A percentile compares a stretch with the other conserved stretches of the same genome.
Evolutionary conservation across 2,797 vertebrate genomes (phyloP).

Genomic region (Sebastes flavidus): DNA sequence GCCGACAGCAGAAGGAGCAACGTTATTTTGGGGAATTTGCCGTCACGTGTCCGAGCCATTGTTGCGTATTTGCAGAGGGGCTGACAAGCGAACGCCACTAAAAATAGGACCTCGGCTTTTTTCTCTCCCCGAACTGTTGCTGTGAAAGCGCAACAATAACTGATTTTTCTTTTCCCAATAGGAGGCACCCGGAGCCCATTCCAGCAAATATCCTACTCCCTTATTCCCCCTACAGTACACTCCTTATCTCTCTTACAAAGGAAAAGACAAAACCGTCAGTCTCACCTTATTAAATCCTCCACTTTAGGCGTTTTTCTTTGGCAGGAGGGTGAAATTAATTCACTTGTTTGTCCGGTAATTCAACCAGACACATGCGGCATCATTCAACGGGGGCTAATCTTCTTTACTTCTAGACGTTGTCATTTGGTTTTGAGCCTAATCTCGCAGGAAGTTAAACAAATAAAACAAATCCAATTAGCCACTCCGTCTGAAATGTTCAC

Average conservation of each 20-base stretch:
- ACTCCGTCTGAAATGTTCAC: background rate
- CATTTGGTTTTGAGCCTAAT: background rate
- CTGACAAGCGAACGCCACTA: conserved; percentile 6
- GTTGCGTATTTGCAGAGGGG: conserved; percentile 9
- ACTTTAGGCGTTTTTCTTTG: background rate
- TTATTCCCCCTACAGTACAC: background rate
- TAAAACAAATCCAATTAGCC: conserved; percentile 23
- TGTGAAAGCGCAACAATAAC: background rate
- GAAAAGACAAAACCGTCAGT: background rate
- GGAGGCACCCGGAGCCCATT: background rate
- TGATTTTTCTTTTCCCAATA: background rate
- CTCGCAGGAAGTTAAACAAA: conserved; percentile 7
- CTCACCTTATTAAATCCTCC: background rate
- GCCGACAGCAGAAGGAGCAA: conserved; percentile 28
- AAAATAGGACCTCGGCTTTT: conserved; percentile 17
- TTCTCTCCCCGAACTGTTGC: background rate
- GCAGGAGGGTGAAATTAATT: background rate
- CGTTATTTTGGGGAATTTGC: conserved; percentile 35
- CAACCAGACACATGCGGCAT: background rate
- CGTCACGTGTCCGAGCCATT: conserved; percentile 16
- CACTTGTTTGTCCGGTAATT: background rate
- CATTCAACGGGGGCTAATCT: background rate
- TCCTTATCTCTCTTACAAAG: background rate
- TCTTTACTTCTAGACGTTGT: background rate
- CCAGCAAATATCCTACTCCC: background rate